Base-by-base conservation (phyloP, 2,113 vertebrate genomes). In the Zosterops lateralis region DNA sequence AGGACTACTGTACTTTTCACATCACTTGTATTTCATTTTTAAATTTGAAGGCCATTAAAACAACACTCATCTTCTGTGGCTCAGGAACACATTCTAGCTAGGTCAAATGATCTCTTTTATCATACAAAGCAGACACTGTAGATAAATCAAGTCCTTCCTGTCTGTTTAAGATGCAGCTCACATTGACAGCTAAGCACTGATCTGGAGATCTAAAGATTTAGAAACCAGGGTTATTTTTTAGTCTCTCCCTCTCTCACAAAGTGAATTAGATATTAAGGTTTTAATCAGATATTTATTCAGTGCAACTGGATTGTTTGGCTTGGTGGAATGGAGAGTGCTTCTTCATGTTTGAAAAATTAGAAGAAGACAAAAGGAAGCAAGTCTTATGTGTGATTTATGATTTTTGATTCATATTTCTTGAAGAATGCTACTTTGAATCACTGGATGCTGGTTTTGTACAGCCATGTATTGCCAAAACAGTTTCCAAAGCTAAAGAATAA, bases 151-250 rank as follows among this genome's bases (percentile, higher is more conserved):
- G 42, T 72, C 45, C 18, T 89, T 40, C 53, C 65, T 42, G 20
- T 72, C 89, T 95, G 20, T 89, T 96, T 93, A 87, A 94, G 36
- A 91, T 95, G 94, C 91, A 91, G 77, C 87, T 92, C 91, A 92
- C 91, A 92, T 4, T 91, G 91, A 94, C 94, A 92, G 86, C 61
- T 57, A 65, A 87, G 80, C 90, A 86, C 53, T 72, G 61, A 84
- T 92, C 45, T 72, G 50, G 29, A 94, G 86, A 92, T 96, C 86
- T 89, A 42, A 96, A 87, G 86, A 61, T 42, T 82, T 45, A 50
- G 70, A 91, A 90, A 84, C 48, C 20, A 58, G 62, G n/a, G 34
- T 67, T 57, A 84, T 88, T 90, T 83, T 56, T 56, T 44, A 71
- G 56, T 57, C 83, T 94, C 74, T 86, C 28, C 38, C 22, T 84